phyloP scores from a whole-genome alignment of 2,113 vertebrate species.

The Riparia riparia region DNA sequence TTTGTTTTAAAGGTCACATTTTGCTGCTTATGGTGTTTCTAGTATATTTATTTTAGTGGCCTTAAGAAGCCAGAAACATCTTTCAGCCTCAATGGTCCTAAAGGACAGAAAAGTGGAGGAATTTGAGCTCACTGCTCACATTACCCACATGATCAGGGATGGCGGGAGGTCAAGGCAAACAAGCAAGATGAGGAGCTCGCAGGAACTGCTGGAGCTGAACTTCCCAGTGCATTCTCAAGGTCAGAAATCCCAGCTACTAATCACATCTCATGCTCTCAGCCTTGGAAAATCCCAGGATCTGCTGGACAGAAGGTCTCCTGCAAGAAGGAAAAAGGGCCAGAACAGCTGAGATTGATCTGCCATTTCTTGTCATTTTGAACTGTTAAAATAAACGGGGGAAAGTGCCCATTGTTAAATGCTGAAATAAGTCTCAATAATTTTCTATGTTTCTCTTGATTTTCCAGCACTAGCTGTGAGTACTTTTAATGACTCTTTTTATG shows the following conservation, averaged over 20 bases:
- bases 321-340: background rate
- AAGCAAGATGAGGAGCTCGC: rapidly evolving
- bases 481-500: slow-evolving; percentile 67
- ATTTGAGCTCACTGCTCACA: background rate
- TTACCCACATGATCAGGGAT: rapidly evolving
- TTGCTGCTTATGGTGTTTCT: background rate
- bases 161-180: background rate
- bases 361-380: background rate
- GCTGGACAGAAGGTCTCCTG: background rate
- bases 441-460: slow-evolving; percentile 50
- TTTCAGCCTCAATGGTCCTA: background rate
- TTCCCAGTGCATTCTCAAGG: background rate
- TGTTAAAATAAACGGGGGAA: background rate
- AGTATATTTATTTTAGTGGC: background rate
- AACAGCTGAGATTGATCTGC: background rate
- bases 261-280: background rate
- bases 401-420: background rate
- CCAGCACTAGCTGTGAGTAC: slow-evolving; percentile 44
- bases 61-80: background rate
- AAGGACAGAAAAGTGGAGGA: background rate
- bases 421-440: slow-evolving; percentile 31
- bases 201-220: background rate
- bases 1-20: background rate
- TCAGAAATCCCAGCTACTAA: background rate
- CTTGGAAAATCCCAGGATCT: background rate